These are phyloP conservation scores for Lota lota DNA, from an alignment of 2,113 vertebrate species.

Conservation along the genomic window DNA sequence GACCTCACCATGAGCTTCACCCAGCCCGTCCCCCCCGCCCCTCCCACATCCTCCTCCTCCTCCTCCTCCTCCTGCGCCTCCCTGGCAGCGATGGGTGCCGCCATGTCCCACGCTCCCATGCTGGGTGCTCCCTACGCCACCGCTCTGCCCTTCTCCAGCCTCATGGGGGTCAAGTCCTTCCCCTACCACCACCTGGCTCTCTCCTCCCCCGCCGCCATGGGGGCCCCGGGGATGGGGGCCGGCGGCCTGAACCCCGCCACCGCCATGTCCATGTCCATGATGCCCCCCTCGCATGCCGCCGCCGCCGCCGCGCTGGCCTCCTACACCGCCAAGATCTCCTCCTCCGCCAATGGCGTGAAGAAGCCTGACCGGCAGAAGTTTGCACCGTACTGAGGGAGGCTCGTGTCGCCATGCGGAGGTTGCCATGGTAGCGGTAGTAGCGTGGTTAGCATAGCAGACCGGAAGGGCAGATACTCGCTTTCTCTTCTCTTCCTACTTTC, in stretches of 20 bases:
- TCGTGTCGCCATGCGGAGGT: conserved; percentile 14
- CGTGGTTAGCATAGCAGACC: too few species aligned
- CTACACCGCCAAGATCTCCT: conserved; percentile 91
- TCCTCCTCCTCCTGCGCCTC: conserved; percentile 70
- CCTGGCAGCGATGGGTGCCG: conserved; percentile 80
- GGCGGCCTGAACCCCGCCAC: conserved; percentile 31
- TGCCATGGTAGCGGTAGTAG: conserved; percentile 14
- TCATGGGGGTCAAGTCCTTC: conserved; percentile 90
- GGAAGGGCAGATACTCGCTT: neutral
- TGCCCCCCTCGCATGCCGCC: conserved; percentile 58
- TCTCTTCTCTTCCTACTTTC: neutral
- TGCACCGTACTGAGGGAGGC: conserved; percentile 81
- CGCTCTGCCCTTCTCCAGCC: conserved; percentile 90
- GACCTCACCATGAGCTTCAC: conserved; percentile 91
- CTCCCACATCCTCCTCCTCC: conserved; percentile 72
- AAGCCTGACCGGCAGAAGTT: conserved; percentile 95
- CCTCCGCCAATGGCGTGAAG: conserved; percentile 87
- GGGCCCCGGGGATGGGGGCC: conserved; percentile 50
- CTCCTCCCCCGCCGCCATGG: conserved; percentile 63
- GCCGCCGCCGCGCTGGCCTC: conserved; percentile 77
- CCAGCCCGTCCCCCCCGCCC: conserved; percentile 75
- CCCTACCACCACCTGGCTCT: conserved; percentile 84
- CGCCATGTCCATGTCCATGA: conserved; percentile 39
- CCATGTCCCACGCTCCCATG: conserved; percentile 78
- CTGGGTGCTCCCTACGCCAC: conserved; percentile 81